Evolutionary conservation across 2,888 invertebrate species (phyloP), one percentile per base, ranked within the genome.

Genomic region (Mythimna vitellina): DNA sequence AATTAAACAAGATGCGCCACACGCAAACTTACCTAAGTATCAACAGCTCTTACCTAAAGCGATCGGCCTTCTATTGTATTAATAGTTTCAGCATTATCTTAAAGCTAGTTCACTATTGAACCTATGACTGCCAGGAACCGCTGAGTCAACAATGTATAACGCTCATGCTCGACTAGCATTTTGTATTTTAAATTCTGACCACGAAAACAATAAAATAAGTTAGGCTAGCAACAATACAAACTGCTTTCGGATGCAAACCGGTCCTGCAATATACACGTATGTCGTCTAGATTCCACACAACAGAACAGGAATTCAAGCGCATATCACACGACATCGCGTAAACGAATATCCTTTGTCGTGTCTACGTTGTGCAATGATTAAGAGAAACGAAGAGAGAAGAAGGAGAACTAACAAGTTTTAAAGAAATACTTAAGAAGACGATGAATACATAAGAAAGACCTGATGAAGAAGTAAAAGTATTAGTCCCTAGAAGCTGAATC

Each of bases 141-240:
- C 54, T 22, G 35, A 58, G n/a, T 14, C 35, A 58, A n/a, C 35
- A n/a, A 58, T 10, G n/a, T 35, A 35, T 10, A 20, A 57, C 57
- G 10, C 32, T 20, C 32, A 0, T 17, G 1, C 20, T 9, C 9
- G 57, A 32, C 9, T 32, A 32, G 6, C 0, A n/a, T 58, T 35
- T 35, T n/a, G 7, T 22, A 1, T n/a, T 35, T n/a, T n/a, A 38
- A 38, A 58, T 58, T 12, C 7, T 32, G 56, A 49, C 6, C n/a
- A 57, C 17, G n/a, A 51, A 57, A 32, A 73, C 32, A 51, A 67
- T 49, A 32, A 46, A 49, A 35, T 29, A 22, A 35, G 8, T 60
- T 46, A 14, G 20, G 60, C 5, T 69, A 69, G 54, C 46, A 70
- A 69, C 58, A 76, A n/a, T 8, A 12, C 20, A 20, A 20, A 12